Evolutionary conservation across 2,113 vertebrate species (phyloP), one percentile per base, ranked within the genome.

Genomic region (Scortum barcoo): DNA sequence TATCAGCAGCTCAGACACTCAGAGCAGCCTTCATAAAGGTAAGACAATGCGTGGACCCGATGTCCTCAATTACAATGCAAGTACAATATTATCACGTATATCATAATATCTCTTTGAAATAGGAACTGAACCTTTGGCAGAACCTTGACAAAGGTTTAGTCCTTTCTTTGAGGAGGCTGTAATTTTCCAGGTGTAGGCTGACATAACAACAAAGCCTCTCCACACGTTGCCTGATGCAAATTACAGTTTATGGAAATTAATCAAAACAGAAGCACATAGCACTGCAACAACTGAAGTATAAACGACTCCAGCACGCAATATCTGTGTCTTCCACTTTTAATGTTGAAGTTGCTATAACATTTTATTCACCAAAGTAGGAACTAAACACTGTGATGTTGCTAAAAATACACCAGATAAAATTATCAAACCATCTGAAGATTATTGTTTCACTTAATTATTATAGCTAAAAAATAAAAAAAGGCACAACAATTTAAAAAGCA

Each of bases 21-120:
- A 96, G 98, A 95, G 98, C 97, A 87, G 98, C 98, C 73, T 99
- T 99, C 92, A 98, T 99, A 94, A 99, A 99, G 97, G 98, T 99
- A 91, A 92, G 91, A 71, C 54, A 7, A 17, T 36, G 60, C 58
- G 40, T 44, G 7, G 17, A 42, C 33, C 53, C 77, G 11, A 78
- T 71, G 9, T 28, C 24, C 33, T 0, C 0, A 72, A 33, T 68
- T 11, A 63, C 66, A 33, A 46, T 61, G n/a, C 46, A 67, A 26
- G 2, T n/a, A 19, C 51, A 17, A 2, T 11, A 3, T 16, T 7
- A 17, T 28, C 50, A 30, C 22, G 22, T 7, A 17, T 56, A 0
- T 68, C 14, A 16, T 51, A 24, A 3, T 26, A 38, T 22, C 4
- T 16, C 30, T 40, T n/a, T n/a, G n/a, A n/a, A n/a, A n/a, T n/a